Percentiles rank a stretch among this genome's conserved stretches.
These are phyloP conservation scores for Pachyseris speciosa DNA, from an alignment of 64 coral and sea anemone genomes.

Conservation along the genomic window DNA sequence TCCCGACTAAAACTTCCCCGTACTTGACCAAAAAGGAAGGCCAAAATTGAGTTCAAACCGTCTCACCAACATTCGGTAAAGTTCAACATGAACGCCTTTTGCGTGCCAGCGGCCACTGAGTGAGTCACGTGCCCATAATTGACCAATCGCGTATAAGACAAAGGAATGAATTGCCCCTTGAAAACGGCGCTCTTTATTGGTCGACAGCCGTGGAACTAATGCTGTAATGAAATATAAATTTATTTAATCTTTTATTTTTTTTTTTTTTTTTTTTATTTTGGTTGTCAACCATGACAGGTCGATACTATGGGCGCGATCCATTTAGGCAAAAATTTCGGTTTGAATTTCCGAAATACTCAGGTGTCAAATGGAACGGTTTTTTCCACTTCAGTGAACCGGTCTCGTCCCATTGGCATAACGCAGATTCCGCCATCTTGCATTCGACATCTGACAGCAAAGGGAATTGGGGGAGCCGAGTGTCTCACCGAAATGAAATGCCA, in stretches of 20 bases:
- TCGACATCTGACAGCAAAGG: too few species aligned
- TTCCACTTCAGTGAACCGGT: too few species aligned
- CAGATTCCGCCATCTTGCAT: too few species aligned
- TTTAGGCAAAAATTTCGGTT: too few species aligned
- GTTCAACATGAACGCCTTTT: constrained; percentile 70
- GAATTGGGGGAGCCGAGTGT: too few species aligned
- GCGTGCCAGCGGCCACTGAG: constrained; percentile 48
- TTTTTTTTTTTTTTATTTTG: not conserved
- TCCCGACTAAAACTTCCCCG: not conserved
- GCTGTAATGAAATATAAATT: not conserved
- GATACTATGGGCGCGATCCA: too few species aligned
- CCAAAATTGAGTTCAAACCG: not conserved
- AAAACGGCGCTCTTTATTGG: not conserved
- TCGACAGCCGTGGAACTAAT: not conserved
- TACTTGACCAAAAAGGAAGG: not conserved
- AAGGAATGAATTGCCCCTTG: constrained; percentile 8
- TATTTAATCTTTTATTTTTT: not conserved
- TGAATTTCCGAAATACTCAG: too few species aligned
- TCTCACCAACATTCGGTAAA: not conserved
- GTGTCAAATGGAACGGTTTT: too few species aligned
- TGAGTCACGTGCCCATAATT: constrained; percentile 43
- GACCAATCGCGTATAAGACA: constrained; percentile 15
- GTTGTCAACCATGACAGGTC: not conserved
- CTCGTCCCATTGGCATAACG: too few species aligned
- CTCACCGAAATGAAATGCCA: too few species aligned